A percentile compares a stretch with the other conserved stretches of the same genome.
Conservation (phyloP, 2,888 invertebrate species). For the Pterostichus madidus region DNA sequence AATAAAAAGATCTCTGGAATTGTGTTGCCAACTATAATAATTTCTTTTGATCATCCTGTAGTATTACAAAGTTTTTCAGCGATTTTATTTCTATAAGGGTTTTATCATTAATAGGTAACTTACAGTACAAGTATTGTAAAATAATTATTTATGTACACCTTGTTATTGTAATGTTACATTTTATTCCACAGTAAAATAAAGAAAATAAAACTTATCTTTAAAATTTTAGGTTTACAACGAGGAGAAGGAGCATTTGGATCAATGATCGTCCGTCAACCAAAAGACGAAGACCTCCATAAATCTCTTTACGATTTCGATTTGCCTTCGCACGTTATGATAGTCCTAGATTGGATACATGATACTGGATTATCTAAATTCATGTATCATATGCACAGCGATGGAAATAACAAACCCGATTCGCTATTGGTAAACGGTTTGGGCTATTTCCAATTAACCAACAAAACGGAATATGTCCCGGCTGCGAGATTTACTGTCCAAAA, state of each 20-base stretch:
- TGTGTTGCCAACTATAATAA: no score
- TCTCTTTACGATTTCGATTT: constrained; percentile 89
- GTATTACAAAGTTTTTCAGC: no score
- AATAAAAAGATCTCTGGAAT: no score
- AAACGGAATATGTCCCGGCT: constrained; percentile 79
- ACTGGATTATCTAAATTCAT: constrained; percentile 87
- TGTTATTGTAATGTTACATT: no score
- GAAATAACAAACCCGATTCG: constrained; percentile 90
- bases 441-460: constrained; percentile 77
- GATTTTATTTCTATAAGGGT: no score
- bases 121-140: no score
- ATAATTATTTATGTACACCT: no score
- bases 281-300: constrained; percentile 82
- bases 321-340: constrained; percentile 85
- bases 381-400: constrained; percentile 90
- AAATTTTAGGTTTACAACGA: constrained; percentile 85
- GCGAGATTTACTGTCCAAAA: constrained; percentile 84
- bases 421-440: constrained; percentile 92
- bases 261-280: constrained; percentile 86
- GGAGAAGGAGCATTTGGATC: constrained; percentile 92
- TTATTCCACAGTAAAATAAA: no score
- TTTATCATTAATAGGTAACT: no score
- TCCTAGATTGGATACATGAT: constrained; percentile 91
- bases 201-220: background rate
- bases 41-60: no score